These are phyloP conservation scores for Mungos mungo DNA, from an alignment of 2,113 vertebrate genomes.

Conservation along the genomic window DNA sequence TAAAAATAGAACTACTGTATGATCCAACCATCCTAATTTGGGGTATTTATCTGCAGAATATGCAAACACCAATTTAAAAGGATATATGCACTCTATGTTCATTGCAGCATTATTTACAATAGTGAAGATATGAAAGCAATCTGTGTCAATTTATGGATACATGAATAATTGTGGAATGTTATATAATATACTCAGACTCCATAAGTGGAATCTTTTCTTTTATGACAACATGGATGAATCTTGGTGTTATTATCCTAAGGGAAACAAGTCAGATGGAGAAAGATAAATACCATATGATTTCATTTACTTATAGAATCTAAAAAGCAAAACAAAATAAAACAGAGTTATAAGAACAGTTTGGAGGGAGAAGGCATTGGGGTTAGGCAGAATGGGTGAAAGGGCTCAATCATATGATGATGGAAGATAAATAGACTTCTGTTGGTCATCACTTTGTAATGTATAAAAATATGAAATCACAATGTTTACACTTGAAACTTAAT, in stretches of 20 bases:
- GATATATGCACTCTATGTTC: neutral
- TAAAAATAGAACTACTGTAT: neutral
- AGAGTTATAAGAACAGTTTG: neutral
- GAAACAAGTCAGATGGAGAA: neutral
- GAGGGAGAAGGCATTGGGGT: neutral
- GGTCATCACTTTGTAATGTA: neutral
- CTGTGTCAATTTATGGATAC: neutral
- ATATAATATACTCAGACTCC: neutral
- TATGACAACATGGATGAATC: neutral
- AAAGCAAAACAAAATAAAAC: neutral
- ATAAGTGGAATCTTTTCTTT: neutral
- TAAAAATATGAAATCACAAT: neutral
- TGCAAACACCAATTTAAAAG: neutral
- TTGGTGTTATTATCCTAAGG: neutral
- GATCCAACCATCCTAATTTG: neutral
- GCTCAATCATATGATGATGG: neutral
- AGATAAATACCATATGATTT: neutral
- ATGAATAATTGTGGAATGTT: neutral
- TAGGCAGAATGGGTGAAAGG: neutral
- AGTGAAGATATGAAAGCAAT: neutral
- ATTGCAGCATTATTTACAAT: neutral
- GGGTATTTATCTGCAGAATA: neutral
- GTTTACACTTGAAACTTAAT: neutral
- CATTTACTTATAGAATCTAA: neutral
- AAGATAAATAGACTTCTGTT: neutral